A percentile compares a stretch with the other conserved stretches of the same genome.
Conservation (phyloP, 2,113 vertebrate genomes). For the cattle (Bos taurus) region ARS-UCD2.0 NC_037343.1:51342501-51343000, state of each 20-base stretch:
- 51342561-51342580: neutral
- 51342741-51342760: neutral
- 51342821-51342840: neutral
- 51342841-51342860: neutral
- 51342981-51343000: neutral
- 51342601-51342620: neutral
- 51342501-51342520: neutral
- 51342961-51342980: neutral
- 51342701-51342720: neutral
- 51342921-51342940: neutral
- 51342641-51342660: neutral
- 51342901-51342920: neutral
- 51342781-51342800: neutral
- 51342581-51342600: neutral
- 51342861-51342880: neutral
- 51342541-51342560: neutral
- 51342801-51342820: neutral
- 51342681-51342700: neutral
- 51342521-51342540: neutral
- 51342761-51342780: neutral
- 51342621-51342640: neutral
- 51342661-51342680: neutral
- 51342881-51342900: neutral
- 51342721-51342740: neutral
- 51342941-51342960: neutral